These are phyloP conservation scores for Hucho hucho DNA, from an alignment of 2,113 vertebrate genomes.

Conservation along the genomic window DNA sequence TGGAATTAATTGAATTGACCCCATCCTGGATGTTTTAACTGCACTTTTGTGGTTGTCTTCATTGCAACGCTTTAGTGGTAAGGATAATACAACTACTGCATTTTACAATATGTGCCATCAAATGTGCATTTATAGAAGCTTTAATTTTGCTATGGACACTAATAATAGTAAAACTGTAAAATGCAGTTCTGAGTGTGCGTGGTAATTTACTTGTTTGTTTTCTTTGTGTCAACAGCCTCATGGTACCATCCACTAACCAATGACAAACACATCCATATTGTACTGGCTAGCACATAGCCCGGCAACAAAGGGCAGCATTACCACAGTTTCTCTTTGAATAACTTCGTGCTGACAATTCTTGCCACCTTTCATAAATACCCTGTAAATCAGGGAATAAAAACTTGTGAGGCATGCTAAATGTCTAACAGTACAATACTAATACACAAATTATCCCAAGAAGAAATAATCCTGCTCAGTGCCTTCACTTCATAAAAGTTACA, in stretches of 20 bases:
- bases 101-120: not conserved
- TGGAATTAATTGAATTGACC: too few species aligned
- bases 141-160: slow-evolving; percentile 30
- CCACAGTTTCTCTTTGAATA: slow-evolving; percentile 1
- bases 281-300: slow-evolving; percentile 23
- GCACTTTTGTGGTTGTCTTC: slow-evolving; percentile 26
- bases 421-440: too few species aligned
- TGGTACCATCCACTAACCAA: too few species aligned
- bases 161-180: slow-evolving; percentile 23
- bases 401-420: slow-evolving; percentile 28
- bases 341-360: slow-evolving; percentile 28
- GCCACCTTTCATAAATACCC: slow-evolving; percentile 8
- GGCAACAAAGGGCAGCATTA: slow-evolving; percentile 11
- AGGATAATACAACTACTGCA: slow-evolving; percentile 16
- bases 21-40: slow-evolving; percentile 22
- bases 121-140: slow-evolving; percentile 21
- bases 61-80: slow-evolving; percentile 18
- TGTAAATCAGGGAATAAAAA: slow-evolving; percentile 5
- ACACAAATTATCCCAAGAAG: not conserved
- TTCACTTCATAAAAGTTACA: not conserved
- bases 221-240: too few species aligned
- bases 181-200: slow-evolving; percentile 11
- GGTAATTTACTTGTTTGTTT: slow-evolving; percentile 12
- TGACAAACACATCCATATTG: not conserved
- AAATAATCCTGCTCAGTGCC: too few species aligned